Percentiles rank a stretch among this genome's conserved stretches.
Conservation (phyloP, 2,888 invertebrate species). For the Dynastes tityus region DNA sequence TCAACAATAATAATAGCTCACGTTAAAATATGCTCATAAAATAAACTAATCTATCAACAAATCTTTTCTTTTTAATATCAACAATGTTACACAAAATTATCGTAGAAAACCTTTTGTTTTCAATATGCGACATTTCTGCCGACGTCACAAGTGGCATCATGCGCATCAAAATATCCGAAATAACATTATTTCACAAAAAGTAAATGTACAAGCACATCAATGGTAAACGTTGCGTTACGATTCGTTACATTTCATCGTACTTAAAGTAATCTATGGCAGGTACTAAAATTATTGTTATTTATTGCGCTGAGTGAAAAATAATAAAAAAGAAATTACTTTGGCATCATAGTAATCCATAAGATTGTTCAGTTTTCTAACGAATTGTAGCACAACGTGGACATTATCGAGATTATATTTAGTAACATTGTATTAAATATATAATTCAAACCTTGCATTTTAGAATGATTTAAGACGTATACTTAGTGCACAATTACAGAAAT, state of each 20-base stretch:
- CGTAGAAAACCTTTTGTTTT: not conserved
- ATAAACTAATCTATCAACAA: constrained; percentile 48
- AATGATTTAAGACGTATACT: not conserved
- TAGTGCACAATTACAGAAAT: not conserved
- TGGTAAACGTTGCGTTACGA: too few relatives aligned
- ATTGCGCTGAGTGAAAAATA: too few relatives aligned
- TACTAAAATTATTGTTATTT: too few relatives aligned
- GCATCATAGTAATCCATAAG: too few relatives aligned
- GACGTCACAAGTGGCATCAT: too few relatives aligned
- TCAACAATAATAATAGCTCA: constrained; percentile 40
- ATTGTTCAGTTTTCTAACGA: not conserved
- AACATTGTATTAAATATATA: constrained; percentile 1
- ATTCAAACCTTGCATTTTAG: not conserved
- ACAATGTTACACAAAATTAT: constrained; percentile 27
- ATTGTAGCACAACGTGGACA: not conserved
- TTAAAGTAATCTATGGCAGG: too few relatives aligned
- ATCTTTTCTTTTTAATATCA: constrained; percentile 10
- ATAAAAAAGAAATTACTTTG: too few relatives aligned
- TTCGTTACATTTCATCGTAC: too few relatives aligned
- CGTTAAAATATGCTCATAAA: constrained; percentile 43
- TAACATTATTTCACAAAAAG: too few relatives aligned
- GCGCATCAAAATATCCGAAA: too few relatives aligned
- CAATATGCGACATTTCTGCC: not conserved
- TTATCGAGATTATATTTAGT: constrained; percentile 2
- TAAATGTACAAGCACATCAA: too few relatives aligned